Conservation (phyloP, 2,113 vertebrate species). For the Rhinolophus ferrumequinum region DNA sequence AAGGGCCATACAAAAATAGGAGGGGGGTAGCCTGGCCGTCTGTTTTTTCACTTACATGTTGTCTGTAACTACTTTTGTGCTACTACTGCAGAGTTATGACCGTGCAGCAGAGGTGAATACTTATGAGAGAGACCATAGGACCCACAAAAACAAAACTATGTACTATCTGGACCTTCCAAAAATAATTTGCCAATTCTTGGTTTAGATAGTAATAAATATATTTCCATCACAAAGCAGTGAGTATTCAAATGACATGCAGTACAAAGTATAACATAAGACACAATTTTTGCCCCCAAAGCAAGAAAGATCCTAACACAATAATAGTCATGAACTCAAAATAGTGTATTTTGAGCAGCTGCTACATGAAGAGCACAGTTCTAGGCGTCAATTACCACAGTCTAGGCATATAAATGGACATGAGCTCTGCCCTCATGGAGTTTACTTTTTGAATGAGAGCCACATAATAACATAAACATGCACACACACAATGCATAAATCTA, state of each 20-base stretch:
- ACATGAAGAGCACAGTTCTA: background rate
- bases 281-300: background rate
- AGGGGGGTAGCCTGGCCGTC: background rate
- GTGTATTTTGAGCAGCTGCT: background rate
- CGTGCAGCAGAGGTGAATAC: background rate
- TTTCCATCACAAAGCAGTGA: background rate
- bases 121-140: background rate
- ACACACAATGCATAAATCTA: background rate
- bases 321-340: background rate
- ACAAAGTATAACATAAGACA: background rate
- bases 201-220: background rate
- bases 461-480: background rate
- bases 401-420: background rate
- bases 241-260: background rate
- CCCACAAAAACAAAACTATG: background rate
- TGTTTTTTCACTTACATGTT: background rate
- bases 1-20: background rate
- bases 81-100: background rate
- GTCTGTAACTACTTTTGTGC: background rate
- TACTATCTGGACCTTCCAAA: background rate
- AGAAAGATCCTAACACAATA: background rate
- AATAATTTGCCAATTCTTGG: background rate
- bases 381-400: background rate
- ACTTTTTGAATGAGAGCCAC: background rate
- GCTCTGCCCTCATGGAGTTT: background rate